Evolutionary conservation across 2,888 invertebrate species (phyloP).

Genomic region (Bugula neritina): DNA sequence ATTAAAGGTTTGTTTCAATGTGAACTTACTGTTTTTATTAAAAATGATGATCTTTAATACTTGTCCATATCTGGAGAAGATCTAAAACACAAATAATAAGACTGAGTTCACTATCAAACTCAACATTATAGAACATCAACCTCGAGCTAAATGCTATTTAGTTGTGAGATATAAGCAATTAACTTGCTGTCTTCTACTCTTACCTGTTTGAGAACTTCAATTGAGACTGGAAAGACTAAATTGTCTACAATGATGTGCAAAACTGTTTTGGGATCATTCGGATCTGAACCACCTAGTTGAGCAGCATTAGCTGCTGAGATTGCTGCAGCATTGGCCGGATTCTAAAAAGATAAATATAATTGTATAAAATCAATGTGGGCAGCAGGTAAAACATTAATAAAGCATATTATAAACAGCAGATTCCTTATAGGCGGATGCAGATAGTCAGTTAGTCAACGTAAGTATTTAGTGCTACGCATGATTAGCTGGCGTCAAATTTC

Average conservation of each 20-base stretch:
- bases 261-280: conserved; percentile 62
- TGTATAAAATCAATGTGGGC: too few relatives aligned
- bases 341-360: background rate
- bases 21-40: conserved; percentile 92
- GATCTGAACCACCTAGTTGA: conserved; percentile 5
- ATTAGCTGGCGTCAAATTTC: background rate
- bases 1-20: background rate
- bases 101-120: too few relatives aligned
- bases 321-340: conserved; percentile 8
- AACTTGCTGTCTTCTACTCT: too few relatives aligned
- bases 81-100: conserved; percentile 63
- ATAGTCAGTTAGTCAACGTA: too few relatives aligned
- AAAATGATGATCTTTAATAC: conserved; percentile 99
- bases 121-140: too few relatives aligned
- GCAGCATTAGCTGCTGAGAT: conserved; percentile 21
- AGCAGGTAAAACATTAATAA: too few relatives aligned
- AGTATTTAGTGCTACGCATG: background rate
- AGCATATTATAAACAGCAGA: too few relatives aligned
- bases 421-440: too few relatives aligned
- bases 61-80: conserved; percentile 97
- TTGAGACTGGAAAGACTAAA: conserved; percentile 93
- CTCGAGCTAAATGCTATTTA: too few relatives aligned
- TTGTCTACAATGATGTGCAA: conserved; percentile 97
- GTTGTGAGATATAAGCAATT: too few relatives aligned
- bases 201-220: conserved; percentile 89